Evolutionary conservation across 1,140 invertebrate genomes (phyloP).

Genomic region (Musca vetustissima): DNA sequence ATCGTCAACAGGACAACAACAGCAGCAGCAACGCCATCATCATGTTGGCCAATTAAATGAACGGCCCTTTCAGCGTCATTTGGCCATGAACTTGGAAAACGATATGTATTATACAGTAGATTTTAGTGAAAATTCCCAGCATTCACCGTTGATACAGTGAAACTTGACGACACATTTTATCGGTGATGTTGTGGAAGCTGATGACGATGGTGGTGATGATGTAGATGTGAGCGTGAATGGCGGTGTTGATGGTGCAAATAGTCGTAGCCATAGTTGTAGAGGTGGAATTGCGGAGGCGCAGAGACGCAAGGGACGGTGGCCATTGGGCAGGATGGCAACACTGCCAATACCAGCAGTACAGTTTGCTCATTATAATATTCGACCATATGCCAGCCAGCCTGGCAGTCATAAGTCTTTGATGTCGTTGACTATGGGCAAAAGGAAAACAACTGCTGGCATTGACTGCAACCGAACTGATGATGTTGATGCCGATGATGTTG

Average conservation of each 20-base stretch:
- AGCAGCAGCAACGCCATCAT: slow-evolving; percentile 36
- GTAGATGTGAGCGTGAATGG: slow-evolving; percentile 5
- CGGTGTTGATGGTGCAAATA: neutral
- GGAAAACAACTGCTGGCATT: neutral
- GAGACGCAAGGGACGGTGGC: neutral
- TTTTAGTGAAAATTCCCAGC: slow-evolving; percentile 69
- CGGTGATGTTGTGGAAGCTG: neutral
- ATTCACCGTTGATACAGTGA: slow-evolving; percentile 69
- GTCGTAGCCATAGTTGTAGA: slow-evolving; percentile 4
- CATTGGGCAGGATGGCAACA: neutral
- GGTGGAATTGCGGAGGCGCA: neutral
- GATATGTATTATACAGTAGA: slow-evolving; percentile 74
- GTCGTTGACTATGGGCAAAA: neutral
- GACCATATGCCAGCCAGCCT: too few relatives aligned
- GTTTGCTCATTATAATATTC: neutral
- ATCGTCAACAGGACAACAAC: slow-evolving; percentile 39
- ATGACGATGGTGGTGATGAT: slow-evolving; percentile 28
- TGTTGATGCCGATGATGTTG: slow-evolving; percentile 12
- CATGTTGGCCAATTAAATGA: slow-evolving; percentile 47
- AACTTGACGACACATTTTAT: slow-evolving; percentile 21
- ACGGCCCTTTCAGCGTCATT: slow-evolving; percentile 55
- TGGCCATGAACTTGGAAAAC: slow-evolving; percentile 62
- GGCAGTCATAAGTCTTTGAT: too few relatives aligned
- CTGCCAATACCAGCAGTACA: neutral
- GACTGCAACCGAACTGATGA: neutral